Base-by-base conservation (phyloP, 2,113 vertebrate species). In the Raja brachyura region DNA sequence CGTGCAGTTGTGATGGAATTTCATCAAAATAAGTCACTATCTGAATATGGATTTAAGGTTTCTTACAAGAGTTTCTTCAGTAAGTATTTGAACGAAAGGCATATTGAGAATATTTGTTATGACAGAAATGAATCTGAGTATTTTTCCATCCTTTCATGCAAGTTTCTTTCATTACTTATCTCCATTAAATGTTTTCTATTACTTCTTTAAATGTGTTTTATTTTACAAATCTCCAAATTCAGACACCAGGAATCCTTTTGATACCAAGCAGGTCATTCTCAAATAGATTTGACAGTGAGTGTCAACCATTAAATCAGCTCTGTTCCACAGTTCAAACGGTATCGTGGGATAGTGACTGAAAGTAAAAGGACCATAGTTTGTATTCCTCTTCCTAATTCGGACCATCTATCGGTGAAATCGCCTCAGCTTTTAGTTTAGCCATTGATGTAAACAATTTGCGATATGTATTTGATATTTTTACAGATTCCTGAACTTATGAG, bases 1-100 rank as follows among this genome's bases (percentile, higher is more conserved):
- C 83, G 83, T 63, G n/a, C 83, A 31, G 56, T 63, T 86, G 56
- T 86, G 11, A 86, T 63, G 31, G 83, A 86, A 86, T 63, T 86
- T 63, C 56, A 22, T n/a, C 83, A 86, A 0, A 63, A 86, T 0
- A 28, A 61, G 13, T 63, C 83, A 86, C 11, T 5, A 16, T 1
- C 11, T 2, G 28, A 63, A 13, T 5, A n/a, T 61, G 25, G 56
- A 86, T 86, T 63, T 86, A 61, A 63, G 63, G 0, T 86, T 16
- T 63, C 25, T 14, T 86, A 31, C 7, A 13, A 31, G 9, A 86
- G 56, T 61, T 6, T 86, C 18, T 0, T 16, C 4, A 61, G 83
- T 86, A 86, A 86, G 83, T 86, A n/a, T 63, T 31, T 59, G 61
- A 86, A 86, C 31, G 28, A 86, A 5, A 61, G 4, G 13, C 56